Percentiles rank a stretch among this genome's conserved stretches.
Conservation (phyloP, 2,797 vertebrate genomes). For the Lagodon rhomboides region DNA sequence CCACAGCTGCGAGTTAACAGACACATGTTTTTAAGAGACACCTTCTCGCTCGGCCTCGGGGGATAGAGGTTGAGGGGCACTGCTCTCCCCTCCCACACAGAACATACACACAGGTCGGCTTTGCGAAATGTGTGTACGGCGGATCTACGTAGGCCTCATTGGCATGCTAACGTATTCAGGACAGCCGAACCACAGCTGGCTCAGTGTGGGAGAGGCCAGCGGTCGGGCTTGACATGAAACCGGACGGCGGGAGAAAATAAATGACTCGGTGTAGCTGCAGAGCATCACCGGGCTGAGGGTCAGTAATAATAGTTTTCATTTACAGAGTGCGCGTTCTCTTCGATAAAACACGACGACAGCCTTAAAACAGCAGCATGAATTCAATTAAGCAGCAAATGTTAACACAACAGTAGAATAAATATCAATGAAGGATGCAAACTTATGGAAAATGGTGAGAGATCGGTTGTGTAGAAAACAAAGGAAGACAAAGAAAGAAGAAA, state of each 20-base stretch:
- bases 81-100: conserved; percentile 56
- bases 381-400: neutral
- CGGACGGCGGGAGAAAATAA: conserved; percentile 8
- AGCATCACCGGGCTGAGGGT: conserved; percentile 10
- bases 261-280: conserved; percentile 21
- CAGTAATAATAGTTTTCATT: conserved; percentile 34
- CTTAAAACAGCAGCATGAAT: neutral
- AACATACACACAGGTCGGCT: conserved; percentile 23
- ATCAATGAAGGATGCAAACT: neutral
- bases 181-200: conserved; percentile 60
- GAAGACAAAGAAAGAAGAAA: too few relatives aligned
- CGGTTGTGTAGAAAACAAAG: neutral
- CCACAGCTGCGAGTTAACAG: conserved; percentile 56
- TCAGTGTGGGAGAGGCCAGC: conserved; percentile 53
- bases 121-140: conserved; percentile 8
- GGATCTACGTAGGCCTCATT: conserved; percentile 63
- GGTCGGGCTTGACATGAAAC: conserved; percentile 41
- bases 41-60: conserved; percentile 52
- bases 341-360: conserved; percentile 3
- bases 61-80: conserved; percentile 36
- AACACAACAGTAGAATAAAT: neutral
- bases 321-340: conserved; percentile 14
- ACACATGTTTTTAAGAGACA: conserved; percentile 65
- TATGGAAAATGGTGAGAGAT: neutral
- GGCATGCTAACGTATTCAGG: conserved; percentile 77